Evolutionary conservation across 2,888 invertebrate genomes (phyloP).

Genomic region (Chorisops tibialis): DNA sequence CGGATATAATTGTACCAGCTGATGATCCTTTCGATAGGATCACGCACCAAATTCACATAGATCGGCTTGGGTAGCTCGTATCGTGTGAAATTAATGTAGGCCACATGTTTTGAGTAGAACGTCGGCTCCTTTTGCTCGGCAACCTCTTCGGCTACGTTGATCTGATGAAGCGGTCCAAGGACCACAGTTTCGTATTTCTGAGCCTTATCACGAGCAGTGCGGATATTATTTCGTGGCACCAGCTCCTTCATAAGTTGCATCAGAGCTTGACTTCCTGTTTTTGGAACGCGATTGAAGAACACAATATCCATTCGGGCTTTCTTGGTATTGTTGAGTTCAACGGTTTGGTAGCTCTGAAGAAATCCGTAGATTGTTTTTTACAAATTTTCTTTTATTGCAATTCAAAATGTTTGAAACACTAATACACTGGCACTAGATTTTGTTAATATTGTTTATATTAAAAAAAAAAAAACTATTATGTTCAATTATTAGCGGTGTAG

Average conservation of each 20-base stretch:
- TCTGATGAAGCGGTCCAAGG: slow-evolving; percentile 70
- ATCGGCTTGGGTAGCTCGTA: slow-evolving; percentile 75
- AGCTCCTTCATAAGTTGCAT: slow-evolving; percentile 43
- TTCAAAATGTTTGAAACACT: no score
- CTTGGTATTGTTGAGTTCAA: slow-evolving; percentile 9
- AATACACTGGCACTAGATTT: no score
- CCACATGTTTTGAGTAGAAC: slow-evolving; percentile 17
- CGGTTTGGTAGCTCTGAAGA: background rate
- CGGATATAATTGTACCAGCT: slow-evolving; percentile 90
- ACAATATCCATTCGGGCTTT: slow-evolving; percentile 24
- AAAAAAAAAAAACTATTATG: no score
- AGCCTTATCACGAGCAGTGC: slow-evolving; percentile 65
- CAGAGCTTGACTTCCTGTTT: slow-evolving; percentile 45
- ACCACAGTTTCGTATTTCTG: slow-evolving; percentile 65
- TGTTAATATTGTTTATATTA: no score
- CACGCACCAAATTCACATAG: slow-evolving; percentile 84
- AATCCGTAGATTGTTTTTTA: no score
- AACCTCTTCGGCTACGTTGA: slow-evolving; percentile 58
- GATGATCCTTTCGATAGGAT: slow-evolving; percentile 85
- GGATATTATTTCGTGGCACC: slow-evolving; percentile 43
- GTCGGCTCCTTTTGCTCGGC: slow-evolving; percentile 40
- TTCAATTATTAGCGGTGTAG: no score
- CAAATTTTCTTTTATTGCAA: no score
- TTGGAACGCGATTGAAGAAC: slow-evolving; percentile 47
- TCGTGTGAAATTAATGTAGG: slow-evolving; percentile 34